Conservation (phyloP, 2,797 vertebrate species). For the Rhynchonycteris naso region DNA sequence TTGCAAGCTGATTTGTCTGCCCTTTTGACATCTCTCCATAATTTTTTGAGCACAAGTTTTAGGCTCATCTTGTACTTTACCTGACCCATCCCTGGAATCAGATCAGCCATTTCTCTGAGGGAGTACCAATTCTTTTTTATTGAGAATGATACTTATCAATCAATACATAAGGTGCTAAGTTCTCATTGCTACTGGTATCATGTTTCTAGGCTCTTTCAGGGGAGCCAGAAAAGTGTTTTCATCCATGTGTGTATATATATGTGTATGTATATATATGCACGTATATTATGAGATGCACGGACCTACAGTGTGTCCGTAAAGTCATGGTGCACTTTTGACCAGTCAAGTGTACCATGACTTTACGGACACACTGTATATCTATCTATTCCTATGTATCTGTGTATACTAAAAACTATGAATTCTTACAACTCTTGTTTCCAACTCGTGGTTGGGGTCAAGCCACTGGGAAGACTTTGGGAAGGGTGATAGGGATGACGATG, state of each 20-base stretch:
- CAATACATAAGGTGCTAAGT: not conserved
- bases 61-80: not conserved
- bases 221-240: not conserved
- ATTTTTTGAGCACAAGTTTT: not conserved
- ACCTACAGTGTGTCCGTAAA: too few species aligned
- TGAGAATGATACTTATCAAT: not conserved
- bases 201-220: not conserved
- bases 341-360: too few species aligned
- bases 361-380: too few species aligned
- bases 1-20: not conserved
- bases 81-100: not conserved
- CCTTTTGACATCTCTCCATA: not conserved
- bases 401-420: not conserved
- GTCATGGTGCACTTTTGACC: too few species aligned
- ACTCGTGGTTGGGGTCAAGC: rapidly evolving
- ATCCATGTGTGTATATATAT: not conserved
- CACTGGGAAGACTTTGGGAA: not conserved
- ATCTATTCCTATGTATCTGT: too few species aligned
- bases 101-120: not conserved
- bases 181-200: not conserved
- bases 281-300: not conserved
- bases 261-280: not conserved
- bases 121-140: too few species aligned
- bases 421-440: not conserved
- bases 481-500: rapidly evolving